Evolutionary conservation across 2,797 vertebrate species (phyloP).

Genomic region (Lutjanus campechanus): DNA sequence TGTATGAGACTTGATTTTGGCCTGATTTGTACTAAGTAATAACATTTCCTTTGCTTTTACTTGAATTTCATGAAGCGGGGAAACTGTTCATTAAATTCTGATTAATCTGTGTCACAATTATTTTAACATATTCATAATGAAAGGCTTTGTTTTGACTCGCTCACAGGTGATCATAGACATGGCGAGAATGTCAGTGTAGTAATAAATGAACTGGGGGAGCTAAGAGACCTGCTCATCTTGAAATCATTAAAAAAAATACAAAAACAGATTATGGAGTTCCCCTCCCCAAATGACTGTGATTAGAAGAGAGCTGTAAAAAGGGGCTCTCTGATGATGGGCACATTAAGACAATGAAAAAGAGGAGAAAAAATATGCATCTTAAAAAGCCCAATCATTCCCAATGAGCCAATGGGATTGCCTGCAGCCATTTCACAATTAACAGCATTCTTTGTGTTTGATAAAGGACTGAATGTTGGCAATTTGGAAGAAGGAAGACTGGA

Average conservation of each 20-base stretch:
- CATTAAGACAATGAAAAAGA: slow-evolving; percentile 67
- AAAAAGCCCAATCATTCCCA: slow-evolving; percentile 68
- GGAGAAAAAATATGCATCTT: slow-evolving; percentile 55
- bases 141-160: slow-evolving; percentile 73
- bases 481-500: slow-evolving; percentile 58
- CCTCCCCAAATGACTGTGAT: slow-evolving; percentile 70
- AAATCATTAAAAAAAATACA: slow-evolving; percentile 65
- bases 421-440: slow-evolving; percentile 77
- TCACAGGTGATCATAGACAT: slow-evolving; percentile 66
- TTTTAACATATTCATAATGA: slow-evolving; percentile 69
- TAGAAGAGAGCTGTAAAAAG: slow-evolving; percentile 61
- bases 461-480: slow-evolving; percentile 75
- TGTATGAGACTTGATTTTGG: slow-evolving; percentile 37
- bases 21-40: slow-evolving; percentile 48
- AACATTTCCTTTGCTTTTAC: slow-evolving; percentile 50
- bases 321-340: slow-evolving; percentile 58
- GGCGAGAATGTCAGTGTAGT: slow-evolving; percentile 64
- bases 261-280: slow-evolving; percentile 67
- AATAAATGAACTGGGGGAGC: slow-evolving; percentile 64
- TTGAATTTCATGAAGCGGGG: slow-evolving; percentile 54
- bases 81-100: slow-evolving; percentile 64
- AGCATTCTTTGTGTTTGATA: slow-evolving; percentile 73
- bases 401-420: slow-evolving; percentile 70
- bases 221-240: slow-evolving; percentile 63
- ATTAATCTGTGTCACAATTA: slow-evolving; percentile 71